Conservation (phyloP, 2,888 invertebrate genomes). For the Orthonychiurus folsomi region DNA sequence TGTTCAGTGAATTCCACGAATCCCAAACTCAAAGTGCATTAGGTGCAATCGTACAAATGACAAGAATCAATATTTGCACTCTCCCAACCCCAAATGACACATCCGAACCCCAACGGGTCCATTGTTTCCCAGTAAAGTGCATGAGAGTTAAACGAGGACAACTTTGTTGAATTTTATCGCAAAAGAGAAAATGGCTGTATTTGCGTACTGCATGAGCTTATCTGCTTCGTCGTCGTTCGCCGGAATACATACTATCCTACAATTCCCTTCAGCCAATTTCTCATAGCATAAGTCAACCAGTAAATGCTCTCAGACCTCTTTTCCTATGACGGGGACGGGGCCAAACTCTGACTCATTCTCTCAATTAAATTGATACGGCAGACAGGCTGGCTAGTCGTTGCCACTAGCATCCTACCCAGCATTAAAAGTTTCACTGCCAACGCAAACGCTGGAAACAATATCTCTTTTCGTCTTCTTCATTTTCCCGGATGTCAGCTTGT, state of each 20-base stretch:
- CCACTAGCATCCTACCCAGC: too few relatives aligned
- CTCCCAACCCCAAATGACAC: background rate
- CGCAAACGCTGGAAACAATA: too few relatives aligned
- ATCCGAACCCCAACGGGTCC: background rate
- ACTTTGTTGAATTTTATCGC: background rate
- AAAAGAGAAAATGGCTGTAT: too few relatives aligned
- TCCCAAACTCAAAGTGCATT: background rate
- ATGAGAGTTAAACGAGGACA: background rate
- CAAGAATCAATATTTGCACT: background rate
- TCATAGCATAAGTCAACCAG: background rate
- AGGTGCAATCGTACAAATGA: background rate
- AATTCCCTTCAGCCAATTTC: background rate
- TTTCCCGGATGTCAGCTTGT: constrained; percentile 7
- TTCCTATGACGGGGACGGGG: too few relatives aligned
- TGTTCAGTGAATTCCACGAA: background rate
- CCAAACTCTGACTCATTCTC: background rate
- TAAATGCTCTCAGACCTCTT: background rate
- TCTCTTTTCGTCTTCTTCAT: background rate
- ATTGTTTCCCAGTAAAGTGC: too few relatives aligned
- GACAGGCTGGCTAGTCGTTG: too few relatives aligned
- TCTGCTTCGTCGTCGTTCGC: too few relatives aligned
- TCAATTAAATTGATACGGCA: background rate
- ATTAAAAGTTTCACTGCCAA: too few relatives aligned
- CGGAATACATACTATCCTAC: background rate
- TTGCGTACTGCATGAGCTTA: too few relatives aligned